Evolutionary conservation across 2,113 vertebrate genomes (phyloP).

Genomic region (Puma concolor): DNA sequence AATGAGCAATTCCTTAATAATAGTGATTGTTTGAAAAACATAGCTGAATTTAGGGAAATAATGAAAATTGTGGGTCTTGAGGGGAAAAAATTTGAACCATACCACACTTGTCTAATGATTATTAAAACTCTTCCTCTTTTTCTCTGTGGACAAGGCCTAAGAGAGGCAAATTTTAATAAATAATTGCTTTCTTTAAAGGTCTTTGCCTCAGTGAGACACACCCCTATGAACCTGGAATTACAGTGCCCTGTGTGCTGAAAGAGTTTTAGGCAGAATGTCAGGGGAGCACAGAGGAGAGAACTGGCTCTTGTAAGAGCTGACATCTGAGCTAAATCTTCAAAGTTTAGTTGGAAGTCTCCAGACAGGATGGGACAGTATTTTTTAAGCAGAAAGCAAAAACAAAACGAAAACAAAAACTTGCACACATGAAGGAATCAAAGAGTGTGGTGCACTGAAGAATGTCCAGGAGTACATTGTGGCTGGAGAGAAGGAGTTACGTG

Average conservation of each 20-base stretch:
- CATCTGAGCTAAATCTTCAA: neutral
- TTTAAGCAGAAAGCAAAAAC: neutral
- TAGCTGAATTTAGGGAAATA: constrained; percentile 44
- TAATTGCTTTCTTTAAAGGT: neutral
- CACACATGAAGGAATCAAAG: neutral
- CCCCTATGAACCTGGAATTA: neutral
- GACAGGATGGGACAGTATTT: neutral
- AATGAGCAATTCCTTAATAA: constrained; percentile 41
- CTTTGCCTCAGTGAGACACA: neutral
- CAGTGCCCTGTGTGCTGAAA: neutral
- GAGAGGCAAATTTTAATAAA: neutral
- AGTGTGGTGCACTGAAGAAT: neutral
- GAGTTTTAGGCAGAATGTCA: neutral
- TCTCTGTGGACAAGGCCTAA: neutral
- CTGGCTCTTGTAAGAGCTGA: neutral
- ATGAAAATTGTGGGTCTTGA: neutral
- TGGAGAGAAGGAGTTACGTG: neutral
- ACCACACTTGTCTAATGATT: neutral
- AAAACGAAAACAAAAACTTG: neutral
- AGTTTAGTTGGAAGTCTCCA: neutral
- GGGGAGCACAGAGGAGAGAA: neutral
- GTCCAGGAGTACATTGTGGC: neutral
- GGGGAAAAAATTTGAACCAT: constrained; percentile 13
- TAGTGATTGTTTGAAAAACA: constrained; percentile 49
- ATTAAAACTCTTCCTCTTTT: neutral